Conservation (phyloP, 2,888 invertebrate genomes). For the Scaptomyza polygonia region DNA sequence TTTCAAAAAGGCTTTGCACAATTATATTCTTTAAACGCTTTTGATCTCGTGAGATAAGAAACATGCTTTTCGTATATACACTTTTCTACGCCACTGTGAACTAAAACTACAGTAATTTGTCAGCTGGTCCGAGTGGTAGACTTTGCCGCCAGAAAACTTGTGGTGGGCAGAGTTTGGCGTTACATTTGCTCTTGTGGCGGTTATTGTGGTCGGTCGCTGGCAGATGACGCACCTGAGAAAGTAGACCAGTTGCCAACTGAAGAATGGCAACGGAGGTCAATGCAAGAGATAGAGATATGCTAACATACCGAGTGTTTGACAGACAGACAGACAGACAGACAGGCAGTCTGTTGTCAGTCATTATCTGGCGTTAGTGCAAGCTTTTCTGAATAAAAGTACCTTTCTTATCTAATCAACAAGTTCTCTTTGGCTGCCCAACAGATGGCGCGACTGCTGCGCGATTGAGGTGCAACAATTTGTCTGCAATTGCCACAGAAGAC, state of each 20-base stretch:
- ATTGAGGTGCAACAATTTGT: slow-evolving; percentile 79
- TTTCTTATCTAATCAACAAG: slow-evolving; percentile 72
- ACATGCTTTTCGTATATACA: background rate
- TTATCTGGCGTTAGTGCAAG: slow-evolving; percentile 18
- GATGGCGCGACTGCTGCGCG: slow-evolving; percentile 63
- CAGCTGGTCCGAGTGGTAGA: slow-evolving; percentile 29
- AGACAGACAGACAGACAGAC: slow-evolving; percentile 1
- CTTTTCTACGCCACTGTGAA: background rate
- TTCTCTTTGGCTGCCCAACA: slow-evolving; percentile 58
- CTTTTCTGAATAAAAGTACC: slow-evolving; percentile 17
- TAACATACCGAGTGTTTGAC: slow-evolving; percentile 7
- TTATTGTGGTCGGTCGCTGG: slow-evolving; percentile 1
- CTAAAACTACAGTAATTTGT: slow-evolving; percentile 25
- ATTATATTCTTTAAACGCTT: background rate
- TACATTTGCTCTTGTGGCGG: slow-evolving; percentile 18
- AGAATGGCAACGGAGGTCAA: slow-evolving; percentile 8
- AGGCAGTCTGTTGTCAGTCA: slow-evolving; percentile 6
- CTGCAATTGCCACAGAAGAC: slow-evolving; percentile 63
- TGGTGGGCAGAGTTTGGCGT: slow-evolving; percentile 26
- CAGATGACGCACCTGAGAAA: slow-evolving; percentile 66
- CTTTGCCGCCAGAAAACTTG: slow-evolving; percentile 1
- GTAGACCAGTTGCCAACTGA: slow-evolving; percentile 48
- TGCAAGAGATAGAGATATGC: slow-evolving; percentile 4
- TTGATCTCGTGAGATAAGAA: slow-evolving; percentile 1
- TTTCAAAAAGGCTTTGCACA: background rate